Evolutionary conservation across 2,888 invertebrate species (phyloP), one percentile per base, ranked within the genome.

Genomic region (Lasioglossum villosulum): DNA sequence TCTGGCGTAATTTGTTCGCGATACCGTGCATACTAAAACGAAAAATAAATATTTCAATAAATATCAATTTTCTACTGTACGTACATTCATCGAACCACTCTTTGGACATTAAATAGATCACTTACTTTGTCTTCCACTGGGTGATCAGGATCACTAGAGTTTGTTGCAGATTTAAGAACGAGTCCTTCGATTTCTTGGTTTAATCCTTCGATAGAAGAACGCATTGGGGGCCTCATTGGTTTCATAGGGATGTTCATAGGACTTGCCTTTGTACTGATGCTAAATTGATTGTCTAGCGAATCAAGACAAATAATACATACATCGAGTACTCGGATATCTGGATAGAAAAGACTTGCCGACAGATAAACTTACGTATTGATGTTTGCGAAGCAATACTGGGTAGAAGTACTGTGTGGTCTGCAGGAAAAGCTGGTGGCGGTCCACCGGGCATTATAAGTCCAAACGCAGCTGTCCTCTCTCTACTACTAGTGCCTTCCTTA

Each of bases 101-200:
- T 4, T 39, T 10, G 23, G 34, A 23, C 6, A 48, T 34, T 56
- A 74, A 27, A 14, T 30, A 10, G n/a, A n/a, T 37, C 23, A 12
- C 71, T 48, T 81, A 96, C 97, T 96, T 97, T 97, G 93, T 97
- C 97, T 93, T 96, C 96, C 93, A 97, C 96, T 86, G 93, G 90
- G 93, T 95, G 94, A 94, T 95, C 92, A 90, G 95, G 92, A 92
- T 95, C 95, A 83, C 92, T 94, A 81, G 93, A 92, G 80, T 94
- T 94, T 45, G 92, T 90, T 63, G 95, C 93, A 75, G 95, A 95
- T 92, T 96, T 96, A 75, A 97, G 95, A 82, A 98, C 98, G 83
- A 98, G 96, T 94, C 97, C 96, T 95, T 98, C 98, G 87, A 98
- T 98, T 95, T 98, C 98, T 95, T 97, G 98, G 95, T 98, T 98